Evolutionary conservation across 2,888 invertebrate species (phyloP).

Genomic region (Agrotis clavis): DNA sequence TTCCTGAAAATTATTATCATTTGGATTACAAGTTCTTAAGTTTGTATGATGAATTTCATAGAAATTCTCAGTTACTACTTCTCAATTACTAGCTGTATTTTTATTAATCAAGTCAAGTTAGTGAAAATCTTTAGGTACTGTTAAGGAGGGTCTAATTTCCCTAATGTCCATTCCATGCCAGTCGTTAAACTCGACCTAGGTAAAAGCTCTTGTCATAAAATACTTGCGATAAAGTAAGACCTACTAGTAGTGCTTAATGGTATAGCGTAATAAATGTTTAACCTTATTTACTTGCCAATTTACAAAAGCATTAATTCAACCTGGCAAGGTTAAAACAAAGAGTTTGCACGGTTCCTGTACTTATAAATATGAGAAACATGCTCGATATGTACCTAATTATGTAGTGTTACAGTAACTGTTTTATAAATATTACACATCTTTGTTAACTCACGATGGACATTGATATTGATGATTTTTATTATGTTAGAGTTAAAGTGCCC

Average conservation of each 20-base stretch:
- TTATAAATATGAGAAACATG: conserved; percentile 7
- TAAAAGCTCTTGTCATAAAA: conserved; percentile 13
- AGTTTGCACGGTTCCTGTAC: neutral
- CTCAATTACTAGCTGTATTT: neutral
- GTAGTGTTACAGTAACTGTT: neutral
- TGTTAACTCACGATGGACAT: conserved; percentile 14
- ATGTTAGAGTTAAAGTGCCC: neutral
- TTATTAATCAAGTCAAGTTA: neutral
- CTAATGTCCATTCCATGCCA: neutral
- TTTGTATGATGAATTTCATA: neutral
- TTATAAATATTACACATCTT: conserved; percentile 32
- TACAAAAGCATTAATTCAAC: neutral
- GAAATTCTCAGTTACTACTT: neutral
- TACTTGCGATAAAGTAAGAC: neutral
- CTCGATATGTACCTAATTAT: neutral
- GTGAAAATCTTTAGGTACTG: neutral
- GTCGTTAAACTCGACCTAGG: conserved; percentile 10
- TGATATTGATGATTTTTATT: conserved; percentile 2
- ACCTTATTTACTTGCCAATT: neutral
- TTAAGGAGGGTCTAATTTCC: neutral
- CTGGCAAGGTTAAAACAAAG: conserved; percentile 3
- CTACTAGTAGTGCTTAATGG: neutral
- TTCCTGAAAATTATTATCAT: neutral
- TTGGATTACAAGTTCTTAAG: neutral
- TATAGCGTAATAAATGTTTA: conserved; percentile 6